phyloP scores from a whole-genome alignment of 2,797 vertebrate genomes.

The Urosaurus nigricauda region DNA sequence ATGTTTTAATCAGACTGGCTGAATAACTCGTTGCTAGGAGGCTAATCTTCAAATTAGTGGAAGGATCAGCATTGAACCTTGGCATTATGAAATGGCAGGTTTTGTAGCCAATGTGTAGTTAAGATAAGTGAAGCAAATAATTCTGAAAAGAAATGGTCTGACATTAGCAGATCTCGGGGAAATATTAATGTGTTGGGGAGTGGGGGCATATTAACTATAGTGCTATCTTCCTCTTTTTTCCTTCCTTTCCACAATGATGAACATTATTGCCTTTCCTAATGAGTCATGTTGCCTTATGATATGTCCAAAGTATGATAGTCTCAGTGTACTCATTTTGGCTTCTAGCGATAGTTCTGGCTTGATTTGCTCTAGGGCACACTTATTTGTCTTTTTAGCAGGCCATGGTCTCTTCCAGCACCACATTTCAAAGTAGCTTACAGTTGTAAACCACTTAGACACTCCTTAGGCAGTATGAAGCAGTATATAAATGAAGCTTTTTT shows the following conservation, averaged over 20 bases:
- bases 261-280: too few relatives aligned
- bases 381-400: neutral
- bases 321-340: too few relatives aligned
- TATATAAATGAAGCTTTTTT: too few relatives aligned
- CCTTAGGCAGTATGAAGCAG: too few relatives aligned
- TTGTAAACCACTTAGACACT: too few relatives aligned
- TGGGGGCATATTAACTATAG: neutral
- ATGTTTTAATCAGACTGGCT: neutral
- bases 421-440: too few relatives aligned
- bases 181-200: neutral
- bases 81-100: slow-evolving; percentile 5
- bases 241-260: neutral
- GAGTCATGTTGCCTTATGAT: too few relatives aligned
- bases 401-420: too few relatives aligned
- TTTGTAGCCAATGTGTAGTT: neutral
- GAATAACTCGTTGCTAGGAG: slow-evolving; percentile 18
- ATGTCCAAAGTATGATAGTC: too few relatives aligned
- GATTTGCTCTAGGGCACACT: too few relatives aligned
- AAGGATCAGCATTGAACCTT: slow-evolving; percentile 3
- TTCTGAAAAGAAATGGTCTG: neutral
- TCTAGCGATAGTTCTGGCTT: too few relatives aligned
- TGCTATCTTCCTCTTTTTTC: too few relatives aligned
- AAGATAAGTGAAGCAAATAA: slow-evolving; percentile 6
- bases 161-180: neutral
- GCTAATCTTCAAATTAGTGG: neutral